Base-by-base conservation (phyloP, 2,888 invertebrate genomes). In the Caenorhabditis angaria region DNA sequence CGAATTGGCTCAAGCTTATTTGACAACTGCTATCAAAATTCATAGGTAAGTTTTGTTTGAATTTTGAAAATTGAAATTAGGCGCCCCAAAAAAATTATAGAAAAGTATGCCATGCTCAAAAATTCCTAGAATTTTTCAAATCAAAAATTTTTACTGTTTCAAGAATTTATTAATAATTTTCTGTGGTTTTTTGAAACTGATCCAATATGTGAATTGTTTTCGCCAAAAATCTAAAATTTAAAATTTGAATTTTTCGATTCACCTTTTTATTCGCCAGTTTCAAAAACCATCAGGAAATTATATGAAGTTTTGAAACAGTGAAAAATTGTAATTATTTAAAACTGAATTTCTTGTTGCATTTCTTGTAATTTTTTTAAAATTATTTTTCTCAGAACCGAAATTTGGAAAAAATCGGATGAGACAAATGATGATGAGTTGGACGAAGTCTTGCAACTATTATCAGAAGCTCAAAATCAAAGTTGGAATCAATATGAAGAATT, bases 1-100 rank as follows among this genome's bases (percentile, higher is more conserved):
- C 88, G 97, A 97, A 89, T 89, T 96, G 64, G 92, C 92, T 0
- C 94, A 96, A 88, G 92, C 95, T 0, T 97, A 95, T 89, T 90
- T 97, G 70, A 92, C 92, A 55, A 90, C 95, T 54, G 95, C 94
- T 88, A 89, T 97, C 35, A 95, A 95, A 89, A 91, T 91, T 65
- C 85, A 85, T 61, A 73, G 80, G 72, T 68, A 25, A n/a, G 28
- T 63, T 22, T 10, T 12, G n/a, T 58, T 10, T 63, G 60, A 57
- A 61, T 48, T 2, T 29, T 54, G 4, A 48, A 35, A 35, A 35
- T 35, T 6, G n/a, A n/a, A n/a, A n/a, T n/a, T n/a, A n/a, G n/a
- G n/a, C n/a, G n/a, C n/a, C n/a, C n/a, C n/a, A n/a, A n/a, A n/a
- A n/a, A n/a, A n/a, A n/a, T n/a, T n/a, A n/a, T n/a, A n/a, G n/a